Base-by-base conservation (phyloP, 2,113 vertebrate genomes). In the Pithys albifrons region DNA sequence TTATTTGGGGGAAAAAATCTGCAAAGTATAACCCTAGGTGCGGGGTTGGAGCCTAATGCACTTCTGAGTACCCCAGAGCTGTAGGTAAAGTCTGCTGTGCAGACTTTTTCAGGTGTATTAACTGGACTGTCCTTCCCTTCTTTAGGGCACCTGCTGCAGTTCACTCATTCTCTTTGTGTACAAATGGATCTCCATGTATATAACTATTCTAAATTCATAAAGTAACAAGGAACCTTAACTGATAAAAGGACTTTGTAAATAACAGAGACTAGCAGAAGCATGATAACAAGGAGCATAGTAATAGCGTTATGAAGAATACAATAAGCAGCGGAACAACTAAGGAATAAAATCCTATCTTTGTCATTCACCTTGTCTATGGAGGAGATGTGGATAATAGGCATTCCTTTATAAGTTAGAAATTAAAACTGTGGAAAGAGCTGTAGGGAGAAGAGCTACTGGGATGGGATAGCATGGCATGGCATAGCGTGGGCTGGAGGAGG, bases 341-440 rank as follows among this genome's bases (percentile, higher is more conserved):
- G 28, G n/a, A 91, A 88, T 72, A 85, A 89, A 89, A 84, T 29
- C 19, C 3, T 23, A n/a, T 72, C 11, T 76, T 83, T 96, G 62
- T 27, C 23, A 66, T 91, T 94, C 35, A 27, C 3, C 18, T 78
- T 0, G 61, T 66, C 37, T 55, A 0, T 66, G 81, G 77, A 75
- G 64, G 16, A 88, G 27, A 31, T 46, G 45, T 51, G 6, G 31
- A 37, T 45, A 55, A 55, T n/a, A 57, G 37, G 23, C 12, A 43
- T 74, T 80, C 29, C 22, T 52, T 59, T 83, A 85, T 72, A 94
- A 86, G 79, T 1, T 71, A 25, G 14, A 79, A 92, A 71, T 55
- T 59, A 78, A 85, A 71, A 84, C 24, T 92, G 28, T 88, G 19
- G 58, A 88, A 96, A 91, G 76, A 71, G 52, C 81, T 96, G 19